Evolutionary conservation across 2,797 vertebrate species (phyloP).

Genomic region (Alectoris magna): DNA sequence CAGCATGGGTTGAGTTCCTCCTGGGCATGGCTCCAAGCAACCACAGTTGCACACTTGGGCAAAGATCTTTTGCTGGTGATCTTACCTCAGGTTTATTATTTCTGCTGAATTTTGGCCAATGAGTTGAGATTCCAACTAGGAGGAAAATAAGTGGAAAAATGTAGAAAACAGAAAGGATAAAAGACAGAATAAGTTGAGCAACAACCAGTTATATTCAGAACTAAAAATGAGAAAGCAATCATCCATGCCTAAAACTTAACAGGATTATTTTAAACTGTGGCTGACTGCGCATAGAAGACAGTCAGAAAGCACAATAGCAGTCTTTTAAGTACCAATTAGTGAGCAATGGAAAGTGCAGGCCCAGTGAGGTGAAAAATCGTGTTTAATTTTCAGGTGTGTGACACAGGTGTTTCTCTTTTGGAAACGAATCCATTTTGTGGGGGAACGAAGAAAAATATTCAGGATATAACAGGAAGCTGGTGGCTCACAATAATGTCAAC

Average conservation of each 20-base stretch:
- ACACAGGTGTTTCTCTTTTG: conserved; percentile 1
- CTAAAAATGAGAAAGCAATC: conserved; percentile 31
- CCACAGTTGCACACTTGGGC: background rate
- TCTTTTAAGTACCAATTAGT: conserved; percentile 42
- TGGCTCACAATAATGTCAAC: background rate
- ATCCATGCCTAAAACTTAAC: conserved; percentile 32
- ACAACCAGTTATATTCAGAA: conserved; percentile 4
- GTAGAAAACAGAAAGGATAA: conserved; percentile 12
- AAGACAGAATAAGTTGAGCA: conserved; percentile 28
- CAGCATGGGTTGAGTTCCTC: background rate
- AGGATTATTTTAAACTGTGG: conserved; percentile 55
- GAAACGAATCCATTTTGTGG: conserved; percentile 4
- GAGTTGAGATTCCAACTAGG: conserved; percentile 37
- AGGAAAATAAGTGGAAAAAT: conserved; percentile 31
- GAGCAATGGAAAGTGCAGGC: background rate
- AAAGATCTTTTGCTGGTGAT: conserved; percentile 12
- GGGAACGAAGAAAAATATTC: background rate
- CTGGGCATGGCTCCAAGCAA: conserved; percentile 26
- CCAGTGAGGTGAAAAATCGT: conserved; percentile 34
- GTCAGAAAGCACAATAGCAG: conserved; percentile 10
- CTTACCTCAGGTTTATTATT: conserved; percentile 10
- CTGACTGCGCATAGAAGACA: background rate
- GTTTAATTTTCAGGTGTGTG: conserved; percentile 9
- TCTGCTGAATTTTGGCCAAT: conserved; percentile 27
- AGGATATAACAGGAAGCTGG: background rate